Conservation (phyloP, 2,797 vertebrate species). For the Malurus splendens region DNA sequence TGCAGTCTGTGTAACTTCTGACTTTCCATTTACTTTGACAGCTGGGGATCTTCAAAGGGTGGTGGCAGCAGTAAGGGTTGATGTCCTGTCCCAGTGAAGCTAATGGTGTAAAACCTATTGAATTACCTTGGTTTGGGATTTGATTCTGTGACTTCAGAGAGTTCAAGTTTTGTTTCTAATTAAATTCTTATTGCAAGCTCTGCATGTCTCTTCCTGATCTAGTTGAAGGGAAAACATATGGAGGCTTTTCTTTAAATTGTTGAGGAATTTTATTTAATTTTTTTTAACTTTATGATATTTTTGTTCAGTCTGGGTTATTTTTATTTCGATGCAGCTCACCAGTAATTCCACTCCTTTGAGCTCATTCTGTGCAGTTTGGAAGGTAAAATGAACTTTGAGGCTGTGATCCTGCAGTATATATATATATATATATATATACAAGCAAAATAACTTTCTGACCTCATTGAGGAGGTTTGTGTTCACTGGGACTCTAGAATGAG, state of each 20-base stretch:
- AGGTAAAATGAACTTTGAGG: neutral
- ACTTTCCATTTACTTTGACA: conserved; percentile 14
- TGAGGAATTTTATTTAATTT: neutral
- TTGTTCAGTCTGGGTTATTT: neutral
- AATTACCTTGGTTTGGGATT: neutral
- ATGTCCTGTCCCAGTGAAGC: neutral
- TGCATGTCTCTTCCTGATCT: conserved; percentile 11
- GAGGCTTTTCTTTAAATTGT: neutral
- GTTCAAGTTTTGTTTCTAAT: conserved; percentile 5
- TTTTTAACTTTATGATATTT: neutral
- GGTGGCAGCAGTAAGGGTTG: neutral
- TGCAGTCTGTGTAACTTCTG: neutral
- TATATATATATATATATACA: neutral
- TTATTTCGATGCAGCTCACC: conserved; percentile 38
- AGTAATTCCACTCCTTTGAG: conserved; percentile 27
- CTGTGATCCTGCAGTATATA: neutral
- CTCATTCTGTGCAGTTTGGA: conserved; percentile 2
- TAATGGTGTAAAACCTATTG: neutral
- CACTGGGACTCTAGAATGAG: neutral
- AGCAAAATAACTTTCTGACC: neutral
- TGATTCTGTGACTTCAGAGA: neutral
- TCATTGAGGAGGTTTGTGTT: neutral
- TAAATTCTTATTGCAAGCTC: neutral
- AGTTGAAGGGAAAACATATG: neutral
- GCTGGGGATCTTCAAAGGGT: neutral